phyloP scores from a whole-genome alignment of 2,888 invertebrate genomes.

The Carcina quercana region DNA sequence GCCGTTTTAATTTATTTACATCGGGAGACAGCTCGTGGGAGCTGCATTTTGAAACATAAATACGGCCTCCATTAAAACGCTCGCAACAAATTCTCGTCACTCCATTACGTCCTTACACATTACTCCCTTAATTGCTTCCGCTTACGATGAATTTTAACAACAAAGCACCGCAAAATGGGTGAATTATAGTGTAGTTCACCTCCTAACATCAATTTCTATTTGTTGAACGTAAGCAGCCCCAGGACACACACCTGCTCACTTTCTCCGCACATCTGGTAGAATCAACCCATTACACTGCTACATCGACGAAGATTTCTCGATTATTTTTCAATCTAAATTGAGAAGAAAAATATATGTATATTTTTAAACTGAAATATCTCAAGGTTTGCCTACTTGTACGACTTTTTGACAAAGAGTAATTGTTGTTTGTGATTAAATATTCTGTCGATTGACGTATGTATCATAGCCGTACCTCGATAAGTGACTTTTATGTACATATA shows the following conservation, averaged over 20 bases:
- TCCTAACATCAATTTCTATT: constrained; percentile 63
- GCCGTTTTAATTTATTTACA: constrained; percentile 42
- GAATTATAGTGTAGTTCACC: constrained; percentile 56
- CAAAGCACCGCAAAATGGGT: constrained; percentile 59
- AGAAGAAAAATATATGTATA: too few species aligned
- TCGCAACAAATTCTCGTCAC: constrained; percentile 61
- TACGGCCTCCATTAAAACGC: constrained; percentile 55
- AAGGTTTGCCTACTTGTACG: too few species aligned
- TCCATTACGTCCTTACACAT: constrained; percentile 65
- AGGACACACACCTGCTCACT: constrained; percentile 48
- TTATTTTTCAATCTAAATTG: too few species aligned
- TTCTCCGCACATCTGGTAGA: constrained; percentile 50
- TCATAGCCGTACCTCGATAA: too few species aligned
- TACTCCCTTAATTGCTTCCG: constrained; percentile 65
- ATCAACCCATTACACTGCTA: constrained; percentile 23
- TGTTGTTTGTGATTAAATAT: too few species aligned
- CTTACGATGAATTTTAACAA: constrained; percentile 65
- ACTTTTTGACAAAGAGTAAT: too few species aligned
- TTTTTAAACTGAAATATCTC: too few species aligned
- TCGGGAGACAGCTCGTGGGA: constrained; percentile 33
- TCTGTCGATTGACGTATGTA: too few species aligned
- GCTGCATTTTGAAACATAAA: constrained; percentile 56
- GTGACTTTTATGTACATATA: too few species aligned
- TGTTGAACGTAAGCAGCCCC: constrained; percentile 49
- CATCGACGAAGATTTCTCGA: too few species aligned